Evolutionary conservation across 2,888 invertebrate species (phyloP).

Genomic region (Eupithecia pulchellata): DNA sequence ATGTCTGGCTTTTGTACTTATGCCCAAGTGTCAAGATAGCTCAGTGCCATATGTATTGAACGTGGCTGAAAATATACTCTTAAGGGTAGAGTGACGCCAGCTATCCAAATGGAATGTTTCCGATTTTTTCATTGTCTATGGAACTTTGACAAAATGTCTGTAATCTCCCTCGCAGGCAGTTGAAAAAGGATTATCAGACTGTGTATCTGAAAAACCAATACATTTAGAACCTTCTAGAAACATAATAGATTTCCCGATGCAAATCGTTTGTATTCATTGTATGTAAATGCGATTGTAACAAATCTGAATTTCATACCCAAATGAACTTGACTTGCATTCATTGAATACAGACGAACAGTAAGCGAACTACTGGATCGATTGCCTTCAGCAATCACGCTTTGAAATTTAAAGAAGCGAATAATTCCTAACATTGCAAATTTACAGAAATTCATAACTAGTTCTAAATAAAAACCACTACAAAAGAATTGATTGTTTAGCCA

Average conservation of each 20-base stretch:
- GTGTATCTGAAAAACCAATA: not conserved
- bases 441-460: slow-evolving; percentile 32
- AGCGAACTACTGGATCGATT: slow-evolving; percentile 51
- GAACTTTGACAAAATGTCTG: not conserved
- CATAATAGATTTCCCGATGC: slow-evolving; percentile 17
- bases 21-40: slow-evolving; percentile 60
- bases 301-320: slow-evolving; percentile 48
- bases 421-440: slow-evolving; percentile 49
- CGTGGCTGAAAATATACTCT: slow-evolving; percentile 42
- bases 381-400: slow-evolving; percentile 58
- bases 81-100: slow-evolving; percentile 36
- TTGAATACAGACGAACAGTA: slow-evolving; percentile 46
- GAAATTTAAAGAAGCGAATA: slow-evolving; percentile 61
- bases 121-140: slow-evolving; percentile 27
- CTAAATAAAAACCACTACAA: slow-evolving; percentile 50
- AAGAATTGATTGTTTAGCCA: slow-evolving; percentile 55
- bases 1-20: slow-evolving; percentile 79
- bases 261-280: slow-evolving; percentile 42
- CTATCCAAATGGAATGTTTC: slow-evolving; percentile 37
- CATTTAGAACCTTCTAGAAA: slow-evolving; percentile 6
- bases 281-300: slow-evolving; percentile 44
- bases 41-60: slow-evolving; percentile 47
- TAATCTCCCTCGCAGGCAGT: slow-evolving; percentile 3
- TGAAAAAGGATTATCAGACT: not conserved
- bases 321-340: slow-evolving; percentile 56